Percentiles rank a stretch among this genome's conserved stretches.
Conservation (phyloP, 30 jellyfish, hydroid and myxozoan genomes). For the Nemopilema nomurai region DNA sequence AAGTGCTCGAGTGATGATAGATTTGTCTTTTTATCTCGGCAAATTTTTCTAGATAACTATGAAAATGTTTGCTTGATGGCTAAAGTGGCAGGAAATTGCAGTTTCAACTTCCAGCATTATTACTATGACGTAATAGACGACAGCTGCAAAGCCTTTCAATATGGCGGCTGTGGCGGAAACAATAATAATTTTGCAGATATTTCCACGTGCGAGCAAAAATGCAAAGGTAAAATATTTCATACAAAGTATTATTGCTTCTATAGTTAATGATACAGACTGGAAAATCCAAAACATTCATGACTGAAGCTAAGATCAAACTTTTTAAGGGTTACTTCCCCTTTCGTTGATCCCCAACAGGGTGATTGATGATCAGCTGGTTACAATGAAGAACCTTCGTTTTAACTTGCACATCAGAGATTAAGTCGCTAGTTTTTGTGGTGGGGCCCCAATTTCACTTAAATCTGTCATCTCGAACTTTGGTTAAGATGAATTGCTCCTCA, state of each 20-base stretch:
- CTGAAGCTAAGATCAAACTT: too few relatives aligned
- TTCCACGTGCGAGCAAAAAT: slow-evolving; percentile 28
- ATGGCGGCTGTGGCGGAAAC: slow-evolving; percentile 78
- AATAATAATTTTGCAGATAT: slow-evolving; percentile 56
- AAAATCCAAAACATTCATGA: background rate
- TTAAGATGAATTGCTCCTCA: too few relatives aligned
- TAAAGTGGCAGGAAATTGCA: slow-evolving; percentile 47
- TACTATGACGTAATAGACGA: slow-evolving; percentile 58
- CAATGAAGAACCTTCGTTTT: too few relatives aligned
- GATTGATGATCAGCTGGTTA: too few relatives aligned
- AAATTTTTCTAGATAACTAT: background rate
- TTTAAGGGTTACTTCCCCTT: too few relatives aligned
- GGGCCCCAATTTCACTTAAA: too few relatives aligned
- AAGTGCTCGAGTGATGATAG: too few relatives aligned
- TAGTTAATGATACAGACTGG: background rate
- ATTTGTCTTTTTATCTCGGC: background rate
- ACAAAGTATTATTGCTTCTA: background rate
- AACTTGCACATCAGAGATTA: too few relatives aligned
- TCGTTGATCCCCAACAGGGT: too few relatives aligned
- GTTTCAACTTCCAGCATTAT: slow-evolving; percentile 28
- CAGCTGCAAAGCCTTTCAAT: slow-evolving; percentile 48
- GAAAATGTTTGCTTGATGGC: slow-evolving; percentile 24
- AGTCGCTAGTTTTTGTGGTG: too few relatives aligned
- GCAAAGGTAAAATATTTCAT: slow-evolving; percentile 48
- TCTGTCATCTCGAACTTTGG: too few relatives aligned